Evolutionary conservation across 92 coral and sea anemone genomes (phyloP).

Genomic region (Desmophyllum pertusum): DNA sequence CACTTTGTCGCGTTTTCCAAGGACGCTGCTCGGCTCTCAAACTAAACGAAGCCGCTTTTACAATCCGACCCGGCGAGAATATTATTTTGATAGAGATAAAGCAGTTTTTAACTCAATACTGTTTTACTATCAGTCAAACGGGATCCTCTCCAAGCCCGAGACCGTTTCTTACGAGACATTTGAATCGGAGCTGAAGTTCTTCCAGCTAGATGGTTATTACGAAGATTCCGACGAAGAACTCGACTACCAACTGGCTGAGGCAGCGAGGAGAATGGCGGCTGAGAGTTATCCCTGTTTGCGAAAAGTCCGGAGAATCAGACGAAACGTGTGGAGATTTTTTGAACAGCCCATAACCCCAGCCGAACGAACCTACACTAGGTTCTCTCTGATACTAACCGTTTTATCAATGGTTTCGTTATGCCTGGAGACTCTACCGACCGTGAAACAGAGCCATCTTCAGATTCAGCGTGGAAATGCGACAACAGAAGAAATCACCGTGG

Average conservation of each 20-base stretch:
- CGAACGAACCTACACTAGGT: constrained; percentile 55
- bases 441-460: constrained; percentile 27
- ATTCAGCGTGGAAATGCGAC: constrained; percentile 28
- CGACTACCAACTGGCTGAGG: neutral
- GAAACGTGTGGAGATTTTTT: constrained; percentile 73
- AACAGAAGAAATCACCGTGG: constrained; percentile 25
- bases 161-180: constrained; percentile 87
- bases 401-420: constrained; percentile 73
- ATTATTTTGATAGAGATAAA: constrained; percentile 81
- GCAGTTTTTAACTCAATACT: constrained; percentile 80
- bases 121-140: constrained; percentile 88
- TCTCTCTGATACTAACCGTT: constrained; percentile 62
- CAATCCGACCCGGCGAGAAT: constrained; percentile 66
- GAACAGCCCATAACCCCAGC: constrained; percentile 73
- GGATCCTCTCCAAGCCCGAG: constrained; percentile 81
- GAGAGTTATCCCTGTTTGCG: constrained; percentile 15
- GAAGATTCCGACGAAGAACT: constrained; percentile 28
- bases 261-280: neutral
- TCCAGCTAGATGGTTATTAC: constrained; percentile 70
- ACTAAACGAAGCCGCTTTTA: constrained; percentile 70
- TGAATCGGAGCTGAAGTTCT: constrained; percentile 76
- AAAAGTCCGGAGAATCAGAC: constrained; percentile 16
- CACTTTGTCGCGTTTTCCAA: constrained; percentile 79
- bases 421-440: constrained; percentile 76
- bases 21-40: constrained; percentile 77